A percentile compares a stretch with the other conserved stretches of the same genome.
These are phyloP conservation scores for Prorops nasuta DNA, from an alignment of 1,140 invertebrate genomes.

Conservation along the genomic window DNA sequence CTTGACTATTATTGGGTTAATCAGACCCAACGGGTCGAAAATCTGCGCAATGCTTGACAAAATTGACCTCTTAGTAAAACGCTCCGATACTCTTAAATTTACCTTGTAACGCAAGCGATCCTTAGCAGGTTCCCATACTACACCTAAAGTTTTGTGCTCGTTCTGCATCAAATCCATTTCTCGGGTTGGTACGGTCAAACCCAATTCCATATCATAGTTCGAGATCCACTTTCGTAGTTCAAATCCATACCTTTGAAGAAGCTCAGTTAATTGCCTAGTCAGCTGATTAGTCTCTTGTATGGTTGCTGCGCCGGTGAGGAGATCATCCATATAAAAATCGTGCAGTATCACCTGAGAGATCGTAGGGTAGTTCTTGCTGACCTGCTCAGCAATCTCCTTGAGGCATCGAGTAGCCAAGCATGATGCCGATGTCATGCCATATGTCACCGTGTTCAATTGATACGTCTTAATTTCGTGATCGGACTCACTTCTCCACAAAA, in stretches of 20 bases:
- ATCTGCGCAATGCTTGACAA: background rate
- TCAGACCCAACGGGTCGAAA: too few relatives aligned
- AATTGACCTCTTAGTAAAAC: background rate
- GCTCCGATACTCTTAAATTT: background rate
- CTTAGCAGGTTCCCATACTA: background rate
- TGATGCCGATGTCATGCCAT: slow-evolving; percentile 38
- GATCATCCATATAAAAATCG: slow-evolving; percentile 53
- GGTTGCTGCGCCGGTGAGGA: slow-evolving; percentile 35
- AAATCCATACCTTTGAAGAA: background rate
- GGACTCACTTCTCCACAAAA: slow-evolving; percentile 10
- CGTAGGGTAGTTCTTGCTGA: slow-evolving; percentile 23
- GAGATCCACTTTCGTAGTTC: background rate
- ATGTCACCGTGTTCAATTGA: too few relatives aligned
- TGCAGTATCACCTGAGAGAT: slow-evolving; percentile 27
- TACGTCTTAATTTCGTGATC: slow-evolving; percentile 20
- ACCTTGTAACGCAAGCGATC: background rate
- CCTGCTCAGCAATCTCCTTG: slow-evolving; percentile 30
- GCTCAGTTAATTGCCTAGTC: background rate
- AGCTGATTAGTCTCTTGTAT: background rate
- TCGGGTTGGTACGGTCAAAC: background rate
- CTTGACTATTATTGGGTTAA: background rate
- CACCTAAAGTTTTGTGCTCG: background rate
- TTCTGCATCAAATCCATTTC: background rate
- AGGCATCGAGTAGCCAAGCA: slow-evolving; percentile 36
- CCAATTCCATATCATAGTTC: background rate